Percentiles rank a stretch among this genome's conserved stretches.
Conservation (phyloP, 53 echinoderm and acorn worm species). For the Pentamera pediparva region DNA sequence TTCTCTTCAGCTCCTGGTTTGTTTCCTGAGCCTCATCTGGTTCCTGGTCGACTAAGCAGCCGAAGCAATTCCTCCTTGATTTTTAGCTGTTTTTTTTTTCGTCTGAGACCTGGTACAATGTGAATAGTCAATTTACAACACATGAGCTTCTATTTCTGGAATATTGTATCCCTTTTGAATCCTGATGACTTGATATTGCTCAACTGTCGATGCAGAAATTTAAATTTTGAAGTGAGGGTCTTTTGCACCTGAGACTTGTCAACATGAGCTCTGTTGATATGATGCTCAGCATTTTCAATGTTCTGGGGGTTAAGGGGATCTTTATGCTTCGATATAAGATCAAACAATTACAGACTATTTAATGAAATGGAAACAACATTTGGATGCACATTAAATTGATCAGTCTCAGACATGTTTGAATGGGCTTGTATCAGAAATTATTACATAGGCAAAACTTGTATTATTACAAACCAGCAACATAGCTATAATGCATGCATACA, state of each 20-base stretch:
- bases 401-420: background rate
- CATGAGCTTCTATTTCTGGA: slow-evolving; percentile 14
- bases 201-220: slow-evolving; percentile 23
- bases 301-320: slow-evolving; percentile 11
- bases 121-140: background rate
- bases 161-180: slow-evolving; percentile 4
- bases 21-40: background rate
- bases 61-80: no score
- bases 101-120: background rate
- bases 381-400: background rate
- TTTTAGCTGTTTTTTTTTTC: no score
- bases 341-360: slow-evolving; percentile 19
- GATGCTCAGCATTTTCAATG: slow-evolving; percentile 13
- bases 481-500: no score
- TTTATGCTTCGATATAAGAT: background rate
- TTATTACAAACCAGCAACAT: no score
- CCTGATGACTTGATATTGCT: background rate
- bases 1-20: slow-evolving; percentile 7
- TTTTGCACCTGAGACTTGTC: background rate
- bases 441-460: no score
- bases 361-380: background rate
- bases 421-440: no score
- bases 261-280: background rate
- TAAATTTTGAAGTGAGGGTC: slow-evolving; percentile 6
- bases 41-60: no score